Base-by-base conservation (phyloP, 2,113 vertebrate species). In the Xenopus laevis region DNA sequence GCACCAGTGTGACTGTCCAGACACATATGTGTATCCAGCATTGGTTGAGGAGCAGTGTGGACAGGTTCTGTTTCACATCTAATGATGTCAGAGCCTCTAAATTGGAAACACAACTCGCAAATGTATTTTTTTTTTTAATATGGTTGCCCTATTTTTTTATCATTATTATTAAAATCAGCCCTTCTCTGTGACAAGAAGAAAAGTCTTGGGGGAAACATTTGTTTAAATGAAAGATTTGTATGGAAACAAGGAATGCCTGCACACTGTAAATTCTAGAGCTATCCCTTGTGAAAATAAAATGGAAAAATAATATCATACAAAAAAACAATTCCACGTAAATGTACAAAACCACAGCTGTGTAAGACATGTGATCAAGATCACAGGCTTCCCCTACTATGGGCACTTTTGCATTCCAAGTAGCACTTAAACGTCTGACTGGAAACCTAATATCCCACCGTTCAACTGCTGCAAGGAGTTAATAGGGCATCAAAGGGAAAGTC, bases 371-470 rank as follows among this genome's bases (percentile, higher is more conserved):
- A 9, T 40, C 10, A 10, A 40, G 44, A 65, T 65, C 46, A 52
- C 65, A 67, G 65, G 20, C 9, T 50, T 45, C 13, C n/a, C 17
- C 46, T 67, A 67, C 65, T 23, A 67, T 50, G 18, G 21, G 18
- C 13, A 15, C 50, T 52, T 11, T 50, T 50, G 45, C 46, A 23
- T 45, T 13, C 18, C 40, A 44, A 44, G 16, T 44, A 65, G 40
- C n/a, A 18, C 15, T 45, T 45, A 45, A 18, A 23, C 20, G 58
- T 27, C 58, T 21, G 58, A 8, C 18, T 21, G 9, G 55, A 63
- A 33, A 63, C 30, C 10, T 30, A 18, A 16, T 45, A 20, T 21
- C 20, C 46, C 23, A 23, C 44, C 65, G 12, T 50, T 18, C 20
- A 47, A 23, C 45, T 52, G 13, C 45, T 50, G 45, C 20, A 47